Conservation (phyloP, 2,113 vertebrate species). For the Rousettus leschenaultii region DNA sequence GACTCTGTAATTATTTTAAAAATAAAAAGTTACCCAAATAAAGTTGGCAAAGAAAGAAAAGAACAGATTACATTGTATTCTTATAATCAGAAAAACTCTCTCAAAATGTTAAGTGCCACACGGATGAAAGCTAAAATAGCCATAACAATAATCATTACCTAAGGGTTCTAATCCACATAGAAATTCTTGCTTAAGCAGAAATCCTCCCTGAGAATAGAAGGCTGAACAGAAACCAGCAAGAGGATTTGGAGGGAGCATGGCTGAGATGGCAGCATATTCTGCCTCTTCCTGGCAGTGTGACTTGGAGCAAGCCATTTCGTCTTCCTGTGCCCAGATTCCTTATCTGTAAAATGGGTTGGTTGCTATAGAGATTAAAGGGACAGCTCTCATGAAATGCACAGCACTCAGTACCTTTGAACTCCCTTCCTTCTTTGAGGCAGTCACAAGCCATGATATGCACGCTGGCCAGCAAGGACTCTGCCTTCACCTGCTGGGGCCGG, state of each 20-base stretch:
- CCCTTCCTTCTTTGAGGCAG: not conserved
- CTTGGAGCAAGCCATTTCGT: not conserved
- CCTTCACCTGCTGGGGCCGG: not conserved
- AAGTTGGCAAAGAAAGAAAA: not conserved
- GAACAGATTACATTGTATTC: not conserved
- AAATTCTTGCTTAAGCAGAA: not conserved
- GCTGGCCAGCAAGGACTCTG: not conserved
- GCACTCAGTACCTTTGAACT: not conserved
- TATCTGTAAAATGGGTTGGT: not conserved
- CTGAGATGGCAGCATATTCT: not conserved
- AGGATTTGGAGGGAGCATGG: not conserved
- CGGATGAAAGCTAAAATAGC: not conserved
- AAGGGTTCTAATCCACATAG: not conserved
- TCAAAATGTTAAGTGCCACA: not conserved
- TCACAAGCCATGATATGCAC: not conserved
- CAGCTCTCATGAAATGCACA: not conserved
- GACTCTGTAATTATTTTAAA: conserved; percentile 44
- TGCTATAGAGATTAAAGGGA: not conserved
- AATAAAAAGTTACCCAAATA: not conserved
- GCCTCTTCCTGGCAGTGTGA: not conserved
- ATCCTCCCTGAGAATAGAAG: not conserved
- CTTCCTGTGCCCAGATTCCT: not conserved
- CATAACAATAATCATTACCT: not conserved
- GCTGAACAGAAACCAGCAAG: not conserved
- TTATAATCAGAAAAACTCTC: conserved; percentile 13